These are phyloP conservation scores for Drosophila colorata DNA, from an alignment of 2,888 invertebrate genomes.

Conservation along the genomic window DNA sequence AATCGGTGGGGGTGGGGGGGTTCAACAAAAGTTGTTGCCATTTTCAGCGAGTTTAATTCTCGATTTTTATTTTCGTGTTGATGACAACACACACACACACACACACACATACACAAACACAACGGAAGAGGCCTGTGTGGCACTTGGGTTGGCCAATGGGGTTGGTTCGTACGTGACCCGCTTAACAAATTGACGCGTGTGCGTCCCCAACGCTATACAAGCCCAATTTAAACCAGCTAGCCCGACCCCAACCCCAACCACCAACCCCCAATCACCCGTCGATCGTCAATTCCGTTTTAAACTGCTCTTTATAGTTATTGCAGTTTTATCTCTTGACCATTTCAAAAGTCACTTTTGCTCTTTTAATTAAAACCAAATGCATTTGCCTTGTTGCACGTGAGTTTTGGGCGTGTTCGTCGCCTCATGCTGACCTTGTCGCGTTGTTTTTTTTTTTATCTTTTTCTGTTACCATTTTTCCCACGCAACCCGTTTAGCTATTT, in stretches of 20 bases:
- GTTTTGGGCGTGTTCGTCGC: slow-evolving; percentile 48
- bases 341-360: slow-evolving; percentile 67
- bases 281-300: slow-evolving; percentile 47
- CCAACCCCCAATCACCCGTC: slow-evolving; percentile 6
- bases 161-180: slow-evolving; percentile 67
- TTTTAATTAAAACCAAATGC: slow-evolving; percentile 74
- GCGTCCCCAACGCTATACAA: slow-evolving; percentile 17
- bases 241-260: not conserved
- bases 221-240: slow-evolving; percentile 1
- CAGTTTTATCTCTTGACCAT: slow-evolving; percentile 75
- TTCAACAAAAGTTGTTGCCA: slow-evolving; percentile 59
- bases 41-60: slow-evolving; percentile 71
- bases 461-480: slow-evolving; percentile 46
- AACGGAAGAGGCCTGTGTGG: slow-evolving; percentile 21
- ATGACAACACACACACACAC: slow-evolving; percentile 53
- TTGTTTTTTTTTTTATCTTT: slow-evolving; percentile 10
- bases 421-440: slow-evolving; percentile 36
- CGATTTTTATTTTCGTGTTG: slow-evolving; percentile 76
- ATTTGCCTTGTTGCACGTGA: slow-evolving; percentile 50
- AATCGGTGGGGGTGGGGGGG: not conserved
- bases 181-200: slow-evolving; percentile 78
- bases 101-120: slow-evolving; percentile 7
- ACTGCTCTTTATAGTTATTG: slow-evolving; percentile 74
- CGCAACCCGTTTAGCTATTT: slow-evolving; percentile 27
- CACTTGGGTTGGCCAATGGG: slow-evolving; percentile 22